Evolutionary conservation across 2,113 vertebrate genomes (phyloP).

Genomic region (Bubo blakistoni): DNA sequence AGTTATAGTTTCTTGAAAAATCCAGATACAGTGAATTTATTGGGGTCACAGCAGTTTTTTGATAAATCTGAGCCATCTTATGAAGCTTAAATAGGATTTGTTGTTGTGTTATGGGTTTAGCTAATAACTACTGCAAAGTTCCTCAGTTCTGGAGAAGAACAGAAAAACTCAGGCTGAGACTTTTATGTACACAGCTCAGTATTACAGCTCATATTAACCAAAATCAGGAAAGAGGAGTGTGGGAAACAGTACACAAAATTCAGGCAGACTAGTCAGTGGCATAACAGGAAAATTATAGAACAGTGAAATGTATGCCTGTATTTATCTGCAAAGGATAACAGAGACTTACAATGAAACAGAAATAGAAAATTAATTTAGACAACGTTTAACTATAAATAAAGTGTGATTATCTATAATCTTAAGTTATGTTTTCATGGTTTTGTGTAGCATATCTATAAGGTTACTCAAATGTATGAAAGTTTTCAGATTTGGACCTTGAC

Average conservation of each 20-base stretch:
- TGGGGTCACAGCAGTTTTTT: background rate
- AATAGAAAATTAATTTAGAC: background rate
- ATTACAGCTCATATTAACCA: background rate
- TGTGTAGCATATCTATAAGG: background rate
- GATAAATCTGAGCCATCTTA: background rate
- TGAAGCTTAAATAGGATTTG: background rate
- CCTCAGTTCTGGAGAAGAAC: background rate
- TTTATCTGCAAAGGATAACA: background rate
- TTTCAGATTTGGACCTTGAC: background rate
- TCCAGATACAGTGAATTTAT: background rate
- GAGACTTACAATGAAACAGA: background rate
- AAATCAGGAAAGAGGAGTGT: background rate
- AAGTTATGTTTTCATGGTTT: background rate
- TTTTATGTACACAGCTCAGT: background rate
- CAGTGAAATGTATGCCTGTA: background rate
- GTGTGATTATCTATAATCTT: background rate
- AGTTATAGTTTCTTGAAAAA: background rate
- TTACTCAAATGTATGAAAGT: background rate
- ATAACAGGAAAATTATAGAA: background rate
- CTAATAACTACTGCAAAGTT: background rate
- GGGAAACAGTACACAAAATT: background rate
- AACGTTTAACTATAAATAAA: background rate
- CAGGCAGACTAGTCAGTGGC: background rate
- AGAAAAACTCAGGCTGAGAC: background rate
- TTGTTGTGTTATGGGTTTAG: background rate